Percentiles rank a stretch among this genome's conserved stretches.
Conservation (phyloP, 2,113 vertebrate genomes). For the Raja brachyura region DNA sequence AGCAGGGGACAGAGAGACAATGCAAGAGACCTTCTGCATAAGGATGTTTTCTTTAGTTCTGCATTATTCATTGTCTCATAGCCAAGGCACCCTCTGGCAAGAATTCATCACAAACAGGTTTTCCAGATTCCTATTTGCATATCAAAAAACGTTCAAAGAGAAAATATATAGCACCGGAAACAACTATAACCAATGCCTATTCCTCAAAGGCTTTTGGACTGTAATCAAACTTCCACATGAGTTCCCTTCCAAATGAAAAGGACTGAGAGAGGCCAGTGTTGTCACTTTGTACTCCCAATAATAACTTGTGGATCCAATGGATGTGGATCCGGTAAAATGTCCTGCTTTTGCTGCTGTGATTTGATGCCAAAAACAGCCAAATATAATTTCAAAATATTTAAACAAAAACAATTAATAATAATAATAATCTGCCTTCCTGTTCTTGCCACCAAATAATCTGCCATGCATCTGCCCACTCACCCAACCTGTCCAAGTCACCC, state of each 20-base stretch:
- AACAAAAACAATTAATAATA: neutral
- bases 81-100: neutral
- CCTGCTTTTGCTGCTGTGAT: neutral
- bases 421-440: no score
- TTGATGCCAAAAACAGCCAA: neutral
- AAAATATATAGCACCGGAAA: neutral
- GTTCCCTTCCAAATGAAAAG: neutral
- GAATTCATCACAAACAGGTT: neutral
- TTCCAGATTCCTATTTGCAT: neutral
- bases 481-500: no score
- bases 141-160: neutral
- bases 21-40: neutral
- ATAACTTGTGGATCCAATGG: neutral
- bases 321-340: neutral
- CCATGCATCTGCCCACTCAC: no score
- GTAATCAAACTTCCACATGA: neutral
- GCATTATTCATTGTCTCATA: neutral
- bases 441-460: no score
- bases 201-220: conserved; percentile 1
- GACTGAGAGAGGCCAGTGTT: neutral
- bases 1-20: neutral
- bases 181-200: neutral
- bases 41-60: neutral
- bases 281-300: neutral
- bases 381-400: neutral